Percentiles rank a stretch among this genome's conserved stretches.
Evolutionary conservation across 2,113 vertebrate species (phyloP).

Genomic region (Pluvialis apricaria): DNA sequence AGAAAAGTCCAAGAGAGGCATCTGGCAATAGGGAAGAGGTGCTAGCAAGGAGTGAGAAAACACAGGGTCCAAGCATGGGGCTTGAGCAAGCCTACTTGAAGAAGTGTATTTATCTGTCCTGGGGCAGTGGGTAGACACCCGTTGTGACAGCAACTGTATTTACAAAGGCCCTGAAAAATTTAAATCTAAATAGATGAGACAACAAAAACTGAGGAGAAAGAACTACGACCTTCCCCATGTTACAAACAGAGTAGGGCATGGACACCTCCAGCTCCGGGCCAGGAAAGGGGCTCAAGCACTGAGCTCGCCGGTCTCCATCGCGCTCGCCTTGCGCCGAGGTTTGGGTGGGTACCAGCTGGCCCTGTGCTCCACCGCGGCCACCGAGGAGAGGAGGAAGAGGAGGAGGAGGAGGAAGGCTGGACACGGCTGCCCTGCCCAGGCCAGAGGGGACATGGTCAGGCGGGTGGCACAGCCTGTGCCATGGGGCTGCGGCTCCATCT

Average conservation of each 20-base stretch:
- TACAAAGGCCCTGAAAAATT: not conserved
- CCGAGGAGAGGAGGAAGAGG: too few relatives aligned
- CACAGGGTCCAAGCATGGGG: not conserved
- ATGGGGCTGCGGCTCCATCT: fast-evolving
- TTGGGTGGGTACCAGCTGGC: not conserved
- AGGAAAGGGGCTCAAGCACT: fast-evolving
- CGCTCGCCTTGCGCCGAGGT: not conserved
- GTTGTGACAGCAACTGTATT: not conserved
- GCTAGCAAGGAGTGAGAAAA: not conserved
- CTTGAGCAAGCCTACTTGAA: not conserved
- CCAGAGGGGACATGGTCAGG: not conserved
- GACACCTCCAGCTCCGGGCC: not conserved
- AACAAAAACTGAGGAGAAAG: not conserved
- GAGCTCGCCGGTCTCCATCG: fast-evolving
- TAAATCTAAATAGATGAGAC: not conserved
- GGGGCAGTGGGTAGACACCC: not conserved
- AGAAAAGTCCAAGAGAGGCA: not conserved
- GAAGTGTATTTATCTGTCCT: not conserved
- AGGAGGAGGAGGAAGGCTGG: not conserved
- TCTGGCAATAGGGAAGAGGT: not conserved
- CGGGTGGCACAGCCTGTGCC: not conserved
- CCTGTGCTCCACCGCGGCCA: fast-evolving
- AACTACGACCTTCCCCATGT: not conserved
- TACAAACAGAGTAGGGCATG: not conserved
- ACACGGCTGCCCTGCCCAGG: not conserved